phyloP scores from a whole-genome alignment of 1,140 invertebrate genomes.

The Drosophila eugracilis region DNA sequence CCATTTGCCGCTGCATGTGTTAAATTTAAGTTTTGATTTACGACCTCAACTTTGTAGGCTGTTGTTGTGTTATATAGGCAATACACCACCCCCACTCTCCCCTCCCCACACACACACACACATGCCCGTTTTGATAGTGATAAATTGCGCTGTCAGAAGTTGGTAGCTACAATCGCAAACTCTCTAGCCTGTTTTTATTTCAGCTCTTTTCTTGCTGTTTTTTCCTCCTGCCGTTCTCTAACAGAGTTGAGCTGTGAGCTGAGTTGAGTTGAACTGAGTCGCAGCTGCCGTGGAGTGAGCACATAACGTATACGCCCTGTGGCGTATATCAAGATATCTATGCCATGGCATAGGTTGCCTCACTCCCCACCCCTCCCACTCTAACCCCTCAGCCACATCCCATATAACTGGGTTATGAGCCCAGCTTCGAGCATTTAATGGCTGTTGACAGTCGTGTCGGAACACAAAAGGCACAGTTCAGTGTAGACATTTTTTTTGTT shows the following conservation, averaged over 20 bases:
- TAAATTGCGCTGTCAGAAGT: constrained; percentile 83
- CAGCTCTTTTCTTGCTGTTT: constrained; percentile 13
- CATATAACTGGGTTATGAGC: constrained; percentile 64
- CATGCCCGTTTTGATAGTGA: constrained; percentile 67
- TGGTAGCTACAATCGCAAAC: constrained; percentile 76
- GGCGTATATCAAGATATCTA: constrained; percentile 57
- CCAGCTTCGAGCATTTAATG: constrained; percentile 78
- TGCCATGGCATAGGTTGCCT: constrained; percentile 69
- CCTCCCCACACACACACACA: constrained; percentile 21
- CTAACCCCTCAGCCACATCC: background rate
- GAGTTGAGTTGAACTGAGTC: constrained; percentile 20
- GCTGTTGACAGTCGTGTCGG: constrained; percentile 83
- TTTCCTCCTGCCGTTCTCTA: constrained; percentile 16
- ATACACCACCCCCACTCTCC: constrained; percentile 41
- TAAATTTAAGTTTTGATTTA: constrained; percentile 84
- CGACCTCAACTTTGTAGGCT: constrained; percentile 81
- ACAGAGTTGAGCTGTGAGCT: constrained; percentile 23
- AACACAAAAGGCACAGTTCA: constrained; percentile 45
- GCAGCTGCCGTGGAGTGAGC: constrained; percentile 51
- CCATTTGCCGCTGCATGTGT: constrained; percentile 82
- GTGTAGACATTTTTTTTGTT: constrained; percentile 26
- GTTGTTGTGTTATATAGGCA: constrained; percentile 69
- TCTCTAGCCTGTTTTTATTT: constrained; percentile 33
- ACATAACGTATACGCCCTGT: constrained; percentile 48
- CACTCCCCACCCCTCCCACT: constrained; percentile 4